These are phyloP conservation scores for Pycnonotus jocosus DNA, from an alignment of 2,113 vertebrate genomes.

Conservation along the genomic window DNA sequence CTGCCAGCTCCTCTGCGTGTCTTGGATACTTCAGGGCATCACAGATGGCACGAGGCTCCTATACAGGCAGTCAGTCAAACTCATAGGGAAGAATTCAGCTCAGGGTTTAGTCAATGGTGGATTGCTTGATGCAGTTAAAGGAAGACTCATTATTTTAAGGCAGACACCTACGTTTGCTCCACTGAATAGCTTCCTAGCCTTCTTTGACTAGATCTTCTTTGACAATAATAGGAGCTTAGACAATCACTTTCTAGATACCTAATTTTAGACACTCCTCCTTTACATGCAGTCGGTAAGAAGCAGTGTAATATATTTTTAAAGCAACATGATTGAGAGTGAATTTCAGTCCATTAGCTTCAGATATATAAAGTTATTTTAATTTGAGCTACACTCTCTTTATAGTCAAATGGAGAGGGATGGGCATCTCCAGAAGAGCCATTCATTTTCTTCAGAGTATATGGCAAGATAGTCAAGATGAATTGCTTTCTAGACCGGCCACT, in stretches of 20 bases:
- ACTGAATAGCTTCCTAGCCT: conserved; percentile 1
- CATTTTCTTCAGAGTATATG: background rate
- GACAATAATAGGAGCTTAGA: background rate
- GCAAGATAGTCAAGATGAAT: background rate
- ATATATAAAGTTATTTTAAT: background rate
- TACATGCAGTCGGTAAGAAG: background rate
- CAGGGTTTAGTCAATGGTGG: background rate
- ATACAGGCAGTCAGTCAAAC: background rate
- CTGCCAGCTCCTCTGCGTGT: background rate
- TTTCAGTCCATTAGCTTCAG: background rate
- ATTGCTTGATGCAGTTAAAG: background rate
- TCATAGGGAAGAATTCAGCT: background rate
- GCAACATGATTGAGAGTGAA: background rate
- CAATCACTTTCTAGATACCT: background rate
- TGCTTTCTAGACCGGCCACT: background rate
- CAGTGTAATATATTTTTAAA: background rate
- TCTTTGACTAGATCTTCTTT: background rate
- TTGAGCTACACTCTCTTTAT: background rate
- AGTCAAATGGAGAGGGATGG: background rate
- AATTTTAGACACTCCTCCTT: conserved; percentile 5
- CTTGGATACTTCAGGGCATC: background rate
- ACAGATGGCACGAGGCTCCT: background rate
- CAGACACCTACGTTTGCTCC: background rate
- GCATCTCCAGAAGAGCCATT: background rate
- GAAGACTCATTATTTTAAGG: background rate